A percentile compares a stretch with the other conserved stretches of the same genome.
These are phyloP conservation scores for Leptinotarsa texana DNA, from an alignment of 1,140 invertebrate genomes.

Conservation along the genomic window DNA sequence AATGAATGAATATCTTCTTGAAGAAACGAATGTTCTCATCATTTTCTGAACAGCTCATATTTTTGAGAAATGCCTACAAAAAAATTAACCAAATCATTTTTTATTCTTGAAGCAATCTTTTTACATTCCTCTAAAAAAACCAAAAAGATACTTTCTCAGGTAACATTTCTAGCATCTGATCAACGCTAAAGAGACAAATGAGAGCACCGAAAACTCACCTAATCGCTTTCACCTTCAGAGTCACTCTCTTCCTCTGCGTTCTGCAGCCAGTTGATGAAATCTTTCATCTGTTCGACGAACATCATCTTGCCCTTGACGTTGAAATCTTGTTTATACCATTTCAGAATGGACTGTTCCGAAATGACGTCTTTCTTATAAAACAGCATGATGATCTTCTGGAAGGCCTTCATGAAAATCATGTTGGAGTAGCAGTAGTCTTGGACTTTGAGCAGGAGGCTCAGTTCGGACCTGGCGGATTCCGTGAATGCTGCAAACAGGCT, in stretches of 20 bases:
- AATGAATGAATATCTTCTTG: no score
- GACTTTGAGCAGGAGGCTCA: constrained; percentile 85
- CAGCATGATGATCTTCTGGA: constrained; percentile 94
- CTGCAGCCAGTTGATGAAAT: constrained; percentile 95
- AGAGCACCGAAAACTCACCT: constrained; percentile 33
- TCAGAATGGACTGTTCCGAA: constrained; percentile 88
- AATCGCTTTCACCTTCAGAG: constrained; percentile 56
- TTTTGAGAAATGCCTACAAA: no score
- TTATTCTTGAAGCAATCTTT: no score
- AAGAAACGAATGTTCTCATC: no score
- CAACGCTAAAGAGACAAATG: not conserved
- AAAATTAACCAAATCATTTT: no score
- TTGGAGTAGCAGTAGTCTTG: constrained; percentile 98
- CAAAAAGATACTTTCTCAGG: no score
- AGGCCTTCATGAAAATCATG: constrained; percentile 98
- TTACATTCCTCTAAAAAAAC: no score
- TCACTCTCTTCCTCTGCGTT: constrained; percentile 88
- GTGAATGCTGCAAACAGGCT: constrained; percentile 85
- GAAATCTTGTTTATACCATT: constrained; percentile 92
- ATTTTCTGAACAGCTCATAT: no score
- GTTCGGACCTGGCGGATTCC: constrained; percentile 79
- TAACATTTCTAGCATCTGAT: not conserved
- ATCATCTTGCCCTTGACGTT: constrained; percentile 93
- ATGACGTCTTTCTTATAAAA: constrained; percentile 95
- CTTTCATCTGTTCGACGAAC: constrained; percentile 96